phyloP scores from a whole-genome alignment of 2,888 invertebrate species.

The Volucella inflata region DNA sequence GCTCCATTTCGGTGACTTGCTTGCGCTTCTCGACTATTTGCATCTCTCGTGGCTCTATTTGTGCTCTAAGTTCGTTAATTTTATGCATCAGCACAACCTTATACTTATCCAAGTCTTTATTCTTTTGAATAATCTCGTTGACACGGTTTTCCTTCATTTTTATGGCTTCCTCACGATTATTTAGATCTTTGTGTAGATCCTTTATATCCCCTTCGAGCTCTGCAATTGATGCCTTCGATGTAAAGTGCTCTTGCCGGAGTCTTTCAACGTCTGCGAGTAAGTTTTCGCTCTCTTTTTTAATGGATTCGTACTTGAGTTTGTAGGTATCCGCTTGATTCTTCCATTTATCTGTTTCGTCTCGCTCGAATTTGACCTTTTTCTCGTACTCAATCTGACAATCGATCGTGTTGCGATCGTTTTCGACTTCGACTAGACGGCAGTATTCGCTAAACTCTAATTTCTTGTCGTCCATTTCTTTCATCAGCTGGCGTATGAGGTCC shows the following conservation, averaged over 20 bases:
- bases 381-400: constrained; percentile 82
- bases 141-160: constrained; percentile 94
- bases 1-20: constrained; percentile 93
- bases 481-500: constrained; percentile 86
- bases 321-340: constrained; percentile 93
- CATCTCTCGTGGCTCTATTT: constrained; percentile 93
- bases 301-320: constrained; percentile 87
- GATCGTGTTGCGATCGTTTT: constrained; percentile 83
- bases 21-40: constrained; percentile 93
- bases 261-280: constrained; percentile 90
- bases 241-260: constrained; percentile 88
- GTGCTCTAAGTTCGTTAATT: constrained; percentile 93
- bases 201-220: constrained; percentile 91
- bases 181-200: constrained; percentile 92
- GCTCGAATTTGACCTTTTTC: constrained; percentile 86
- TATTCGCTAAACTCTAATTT: constrained; percentile 83
- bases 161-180: constrained; percentile 92
- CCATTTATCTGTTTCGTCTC: constrained; percentile 89
- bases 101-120: constrained; percentile 95
- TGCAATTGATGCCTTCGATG: constrained; percentile 87
- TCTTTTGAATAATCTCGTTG: constrained; percentile 92
- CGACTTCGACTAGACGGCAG: constrained; percentile 82
- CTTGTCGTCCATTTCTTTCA: constrained; percentile 84
- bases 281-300: constrained; percentile 84
- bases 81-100: constrained; percentile 95